A percentile compares a stretch with the other conserved stretches of the same genome.
phyloP scores from a whole-genome alignment of 2,888 invertebrate genomes.

The Tholera decimalis region DNA sequence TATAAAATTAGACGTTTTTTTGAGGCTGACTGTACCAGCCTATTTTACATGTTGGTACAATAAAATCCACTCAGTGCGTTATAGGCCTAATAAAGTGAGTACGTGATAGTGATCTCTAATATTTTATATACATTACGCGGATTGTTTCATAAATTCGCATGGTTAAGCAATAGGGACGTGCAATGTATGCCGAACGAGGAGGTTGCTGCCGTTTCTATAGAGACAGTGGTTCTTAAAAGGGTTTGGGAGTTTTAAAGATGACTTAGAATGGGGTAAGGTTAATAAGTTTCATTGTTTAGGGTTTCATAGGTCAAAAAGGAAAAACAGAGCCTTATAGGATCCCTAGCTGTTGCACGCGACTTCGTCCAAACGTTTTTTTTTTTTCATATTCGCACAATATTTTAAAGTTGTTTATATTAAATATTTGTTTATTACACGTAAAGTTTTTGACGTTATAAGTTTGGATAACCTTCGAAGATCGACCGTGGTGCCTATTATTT shows the following conservation, averaged over 20 bases:
- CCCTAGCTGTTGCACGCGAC: too few species aligned
- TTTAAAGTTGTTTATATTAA: too few species aligned
- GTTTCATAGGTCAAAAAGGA: too few species aligned
- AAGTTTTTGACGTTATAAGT: too few species aligned
- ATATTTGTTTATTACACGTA: too few species aligned
- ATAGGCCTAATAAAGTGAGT: constrained; percentile 59
- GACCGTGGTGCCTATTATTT: too few species aligned
- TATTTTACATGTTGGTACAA: constrained; percentile 63
- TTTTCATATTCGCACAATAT: too few species aligned
- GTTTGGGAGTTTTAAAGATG: constrained; percentile 11
- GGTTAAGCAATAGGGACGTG: constrained; percentile 62
- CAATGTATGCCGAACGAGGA: constrained; percentile 55
- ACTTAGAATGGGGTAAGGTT: neutral
- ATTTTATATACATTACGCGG: constrained; percentile 66
- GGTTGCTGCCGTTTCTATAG: constrained; percentile 31
- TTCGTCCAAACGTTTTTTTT: too few species aligned
- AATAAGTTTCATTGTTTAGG: neutral
- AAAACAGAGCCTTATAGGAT: too few species aligned
- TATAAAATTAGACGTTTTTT: neutral
- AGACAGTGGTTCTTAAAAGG: constrained; percentile 29
- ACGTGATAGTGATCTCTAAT: constrained; percentile 64
- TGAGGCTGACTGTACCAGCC: constrained; percentile 1
- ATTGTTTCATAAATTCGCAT: constrained; percentile 63
- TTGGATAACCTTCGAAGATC: too few species aligned
- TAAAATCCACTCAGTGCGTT: constrained; percentile 60